phyloP scores from a whole-genome alignment of 2,888 invertebrate genomes.

The Acleris sparsana region DNA sequence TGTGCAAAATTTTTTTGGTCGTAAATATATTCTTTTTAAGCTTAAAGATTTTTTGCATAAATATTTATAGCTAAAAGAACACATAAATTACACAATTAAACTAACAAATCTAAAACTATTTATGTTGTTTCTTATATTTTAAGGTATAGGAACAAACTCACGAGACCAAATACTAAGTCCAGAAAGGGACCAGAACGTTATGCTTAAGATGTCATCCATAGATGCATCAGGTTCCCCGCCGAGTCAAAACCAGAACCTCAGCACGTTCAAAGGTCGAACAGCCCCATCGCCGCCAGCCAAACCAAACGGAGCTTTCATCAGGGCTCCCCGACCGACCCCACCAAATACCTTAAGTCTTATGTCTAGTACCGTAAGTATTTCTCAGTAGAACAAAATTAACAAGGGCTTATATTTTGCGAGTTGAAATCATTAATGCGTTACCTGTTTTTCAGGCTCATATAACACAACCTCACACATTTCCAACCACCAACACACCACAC shows the following conservation, averaged over 20 bases:
- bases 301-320: constrained; percentile 75
- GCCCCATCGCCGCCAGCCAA: constrained; percentile 81
- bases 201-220: constrained; percentile 90
- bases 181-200: constrained; percentile 85
- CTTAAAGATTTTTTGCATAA: no score
- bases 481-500: constrained; percentile 66
- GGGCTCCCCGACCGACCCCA: constrained; percentile 90
- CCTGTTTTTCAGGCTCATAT: constrained; percentile 82
- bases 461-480: constrained; percentile 81
- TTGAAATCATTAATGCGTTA: constrained; percentile 63
- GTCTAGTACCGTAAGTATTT: constrained; percentile 79
- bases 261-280: constrained; percentile 87
- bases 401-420: constrained; percentile 48
- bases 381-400: constrained; percentile 27
- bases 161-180: constrained; percentile 69
- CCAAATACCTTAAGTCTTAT: constrained; percentile 92
- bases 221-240: constrained; percentile 78
- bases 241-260: constrained; percentile 80
- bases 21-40: no score
- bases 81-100: no score
- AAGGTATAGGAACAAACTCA: constrained; percentile 71
- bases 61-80: neutral
- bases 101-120: neutral
- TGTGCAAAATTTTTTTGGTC: no score
- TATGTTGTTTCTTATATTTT: constrained; percentile 31